phyloP scores from a whole-genome alignment of 2,797 vertebrate genomes.

The Masticophis lateralis region DNA sequence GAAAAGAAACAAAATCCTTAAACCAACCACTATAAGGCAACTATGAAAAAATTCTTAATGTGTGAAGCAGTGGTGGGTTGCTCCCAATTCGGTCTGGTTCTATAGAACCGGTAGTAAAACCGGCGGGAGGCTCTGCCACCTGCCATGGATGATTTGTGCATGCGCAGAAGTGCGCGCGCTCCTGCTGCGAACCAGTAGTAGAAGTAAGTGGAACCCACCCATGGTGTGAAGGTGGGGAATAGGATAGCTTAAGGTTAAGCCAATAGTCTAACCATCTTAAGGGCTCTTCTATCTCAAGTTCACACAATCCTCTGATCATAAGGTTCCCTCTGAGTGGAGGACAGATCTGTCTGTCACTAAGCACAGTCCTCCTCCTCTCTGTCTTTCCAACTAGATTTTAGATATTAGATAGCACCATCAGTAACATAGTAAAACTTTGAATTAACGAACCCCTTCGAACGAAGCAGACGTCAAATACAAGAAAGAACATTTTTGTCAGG shows the following conservation, averaged over 20 bases:
- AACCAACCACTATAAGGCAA: background rate
- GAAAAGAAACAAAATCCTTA: background rate
- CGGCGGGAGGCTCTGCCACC: no score
- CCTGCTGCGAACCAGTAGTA: fast-evolving
- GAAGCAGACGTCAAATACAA: background rate
- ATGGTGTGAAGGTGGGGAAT: background rate
- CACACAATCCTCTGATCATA: background rate
- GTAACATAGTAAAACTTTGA: background rate
- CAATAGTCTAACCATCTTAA: no score
- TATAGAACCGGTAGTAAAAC: no score
- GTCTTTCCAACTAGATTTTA: background rate
- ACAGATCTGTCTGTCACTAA: background rate
- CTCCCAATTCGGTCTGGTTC: no score
- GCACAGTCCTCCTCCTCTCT: background rate
- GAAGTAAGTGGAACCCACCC: no score
- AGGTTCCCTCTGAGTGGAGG: background rate
- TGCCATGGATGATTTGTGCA: no score
- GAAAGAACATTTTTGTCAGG: background rate
- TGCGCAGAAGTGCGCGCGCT: fast-evolving
- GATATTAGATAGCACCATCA: background rate
- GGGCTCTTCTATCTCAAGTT: background rate
- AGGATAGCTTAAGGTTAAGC: background rate
- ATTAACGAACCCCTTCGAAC: background rate
- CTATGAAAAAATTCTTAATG: background rate
- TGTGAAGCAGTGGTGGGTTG: no score